Base-by-base conservation (phyloP, 2,797 vertebrate species). In the Acipenser oxyrinchus region DNA sequence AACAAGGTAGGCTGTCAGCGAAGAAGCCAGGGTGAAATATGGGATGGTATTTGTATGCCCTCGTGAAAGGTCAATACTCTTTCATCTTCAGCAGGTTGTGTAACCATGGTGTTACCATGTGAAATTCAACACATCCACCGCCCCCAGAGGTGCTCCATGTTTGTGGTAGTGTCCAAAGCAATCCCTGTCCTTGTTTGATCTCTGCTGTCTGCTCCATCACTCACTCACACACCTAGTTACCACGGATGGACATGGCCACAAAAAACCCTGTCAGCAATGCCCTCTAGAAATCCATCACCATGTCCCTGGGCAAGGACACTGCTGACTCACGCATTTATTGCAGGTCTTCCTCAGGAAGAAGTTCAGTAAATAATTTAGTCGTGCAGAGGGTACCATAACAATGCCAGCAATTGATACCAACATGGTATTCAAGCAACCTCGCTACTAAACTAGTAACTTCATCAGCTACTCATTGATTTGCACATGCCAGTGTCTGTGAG, bases 121-220 rank as follows among this genome's bases (percentile, higher is more conserved):
- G 85, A 88, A 91, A 89, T 85, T 86, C 83, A 84, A 83, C 67
- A 81, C 63, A 59, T 23, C 57, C 23, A 37, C 2, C 51, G 62
- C 10, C 10, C 63, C 71, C 52, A 70, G 53, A 71, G 69, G 71
- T 49, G 57, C 71, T 49, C 64, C 37, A 59, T 50, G 55, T 62
- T 67, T 23, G 13, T 53, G 12, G 62, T 5, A 7, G 5, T 48
- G 69, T 61, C 66, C 71, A 1, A n/a, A 58, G 55, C 12, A 58
- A 58, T 11, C 59, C 63, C 65, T 10, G 58, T 10, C 6, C 51
- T 60, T 10, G 8, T 49, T 64, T 18, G 6, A 23, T 63, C 57
- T 11, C 11, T 10, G 49, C 55, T 49, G 57, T 37, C 23, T 37
- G 23, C 23, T 37, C 23, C 4, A 37, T 37, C 23, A 37, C 23